These are phyloP conservation scores for Triplophysa bombifrons DNA, from an alignment of 2,797 vertebrate genomes.

Conservation along the genomic window DNA sequence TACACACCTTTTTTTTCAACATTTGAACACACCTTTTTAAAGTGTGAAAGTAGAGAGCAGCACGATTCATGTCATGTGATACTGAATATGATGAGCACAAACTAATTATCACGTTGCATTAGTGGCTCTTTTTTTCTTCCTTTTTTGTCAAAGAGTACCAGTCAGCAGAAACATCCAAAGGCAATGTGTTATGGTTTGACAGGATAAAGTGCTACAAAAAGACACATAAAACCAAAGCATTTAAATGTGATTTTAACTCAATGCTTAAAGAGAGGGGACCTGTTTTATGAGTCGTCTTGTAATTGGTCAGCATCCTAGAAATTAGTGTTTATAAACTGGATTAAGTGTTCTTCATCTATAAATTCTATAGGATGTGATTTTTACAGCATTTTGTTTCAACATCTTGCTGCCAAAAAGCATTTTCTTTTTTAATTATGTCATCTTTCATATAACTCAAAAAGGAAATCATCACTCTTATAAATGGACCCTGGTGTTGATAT, in stretches of 20 bases:
- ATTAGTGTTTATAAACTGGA: background rate
- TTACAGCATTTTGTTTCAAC: background rate
- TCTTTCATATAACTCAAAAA: background rate
- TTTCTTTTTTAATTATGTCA: background rate
- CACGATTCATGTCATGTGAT: slow-evolving; percentile 23
- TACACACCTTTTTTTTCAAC: slow-evolving; percentile 31
- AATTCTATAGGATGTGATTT: background rate
- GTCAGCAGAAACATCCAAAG: background rate
- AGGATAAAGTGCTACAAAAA: background rate
- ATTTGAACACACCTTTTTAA: slow-evolving; percentile 28
- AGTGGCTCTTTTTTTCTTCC: background rate
- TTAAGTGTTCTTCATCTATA: background rate
- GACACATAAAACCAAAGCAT: background rate
- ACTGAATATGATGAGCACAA: slow-evolving; percentile 23
- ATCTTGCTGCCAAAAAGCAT: background rate
- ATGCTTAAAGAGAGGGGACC: background rate
- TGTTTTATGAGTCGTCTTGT: slow-evolving; percentile 1
- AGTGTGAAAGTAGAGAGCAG: slow-evolving; percentile 27
- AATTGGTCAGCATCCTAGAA: background rate
- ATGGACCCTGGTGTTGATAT: background rate
- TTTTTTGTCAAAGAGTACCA: background rate
- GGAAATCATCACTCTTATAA: background rate
- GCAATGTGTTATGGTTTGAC: background rate
- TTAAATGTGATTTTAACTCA: slow-evolving; percentile 8
- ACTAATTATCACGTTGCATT: slow-evolving; percentile 30